Evolutionary conservation across 1,140 invertebrate genomes (phyloP).

Genomic region (Leptinotarsa defecta): DNA sequence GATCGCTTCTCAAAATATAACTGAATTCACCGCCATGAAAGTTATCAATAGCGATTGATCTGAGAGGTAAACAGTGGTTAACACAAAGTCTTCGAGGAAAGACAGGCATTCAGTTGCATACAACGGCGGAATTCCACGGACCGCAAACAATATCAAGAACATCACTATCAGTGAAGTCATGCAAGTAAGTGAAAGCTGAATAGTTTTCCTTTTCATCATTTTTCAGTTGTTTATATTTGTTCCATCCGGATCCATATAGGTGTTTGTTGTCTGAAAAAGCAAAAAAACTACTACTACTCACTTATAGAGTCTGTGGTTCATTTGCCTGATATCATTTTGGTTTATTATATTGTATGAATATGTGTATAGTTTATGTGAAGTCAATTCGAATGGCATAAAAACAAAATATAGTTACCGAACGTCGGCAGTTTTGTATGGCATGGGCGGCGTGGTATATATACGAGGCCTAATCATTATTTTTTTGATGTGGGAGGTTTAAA

Average conservation of each 20-base stretch:
- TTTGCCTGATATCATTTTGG: too few relatives aligned
- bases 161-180: slow-evolving; percentile 40
- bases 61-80: not conserved
- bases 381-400: too few relatives aligned
- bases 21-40: not conserved
- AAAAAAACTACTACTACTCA: not conserved
- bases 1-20: not conserved
- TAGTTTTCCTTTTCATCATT: slow-evolving; percentile 41
- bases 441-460: too few relatives aligned
- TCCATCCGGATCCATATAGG: slow-evolving; percentile 73
- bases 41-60: not conserved
- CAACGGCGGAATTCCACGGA: slow-evolving; percentile 47
- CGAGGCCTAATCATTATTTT: too few relatives aligned
- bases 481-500: too few relatives aligned
- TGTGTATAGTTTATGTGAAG: too few relatives aligned
- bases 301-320: too few relatives aligned
- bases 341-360: too few relatives aligned
- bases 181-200: slow-evolving; percentile 38
- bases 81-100: not conserved
- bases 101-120: slow-evolving; percentile 11
- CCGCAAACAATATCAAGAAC: slow-evolving; percentile 47
- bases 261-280: slow-evolving; percentile 60
- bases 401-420: too few relatives aligned
- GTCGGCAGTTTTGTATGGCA: too few relatives aligned
- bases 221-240: slow-evolving; percentile 76